Evolutionary conservation across 2,113 vertebrate genomes (phyloP).

Genomic region (Sphyrna mokarran): DNA sequence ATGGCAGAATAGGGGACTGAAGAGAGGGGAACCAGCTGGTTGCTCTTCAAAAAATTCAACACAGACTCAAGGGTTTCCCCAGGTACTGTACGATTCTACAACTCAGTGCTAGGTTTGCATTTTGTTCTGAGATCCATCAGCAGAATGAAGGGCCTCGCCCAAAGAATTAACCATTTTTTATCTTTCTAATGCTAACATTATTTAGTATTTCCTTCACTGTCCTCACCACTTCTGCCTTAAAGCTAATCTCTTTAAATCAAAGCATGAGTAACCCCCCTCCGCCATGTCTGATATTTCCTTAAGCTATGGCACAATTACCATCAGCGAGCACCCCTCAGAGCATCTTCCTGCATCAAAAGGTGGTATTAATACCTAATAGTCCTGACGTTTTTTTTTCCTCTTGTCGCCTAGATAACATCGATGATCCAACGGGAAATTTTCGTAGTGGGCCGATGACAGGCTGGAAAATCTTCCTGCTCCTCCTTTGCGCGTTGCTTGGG

Average conservation of each 20-base stretch:
- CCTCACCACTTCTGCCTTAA: background rate
- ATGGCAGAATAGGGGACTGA: too few species aligned
- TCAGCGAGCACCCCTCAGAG: too few species aligned
- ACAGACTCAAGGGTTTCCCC: background rate
- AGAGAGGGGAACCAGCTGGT: background rate
- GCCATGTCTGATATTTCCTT: too few species aligned
- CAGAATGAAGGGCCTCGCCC: background rate
- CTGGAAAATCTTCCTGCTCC: constrained; percentile 91
- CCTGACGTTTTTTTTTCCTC: background rate
- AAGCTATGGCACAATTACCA: too few species aligned
- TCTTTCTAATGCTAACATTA: background rate
- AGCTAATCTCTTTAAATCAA: background rate
- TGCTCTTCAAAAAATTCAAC: background rate
- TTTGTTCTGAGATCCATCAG: background rate
- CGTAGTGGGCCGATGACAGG: constrained; percentile 84
- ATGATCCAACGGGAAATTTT: constrained; percentile 93
- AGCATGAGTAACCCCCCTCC: background rate
- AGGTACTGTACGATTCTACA: background rate
- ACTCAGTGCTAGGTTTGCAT: background rate
- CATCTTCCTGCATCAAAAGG: background rate
- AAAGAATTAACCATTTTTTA: background rate
- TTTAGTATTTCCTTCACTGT: background rate
- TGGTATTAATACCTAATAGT: background rate
- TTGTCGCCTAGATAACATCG: constrained; percentile 77
- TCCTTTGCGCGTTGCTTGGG: constrained; percentile 87